A percentile compares a stretch with the other conserved stretches of the same genome.
phyloP scores from a whole-genome alignment of 2,888 invertebrate genomes.

The Stenodema calcarata region DNA sequence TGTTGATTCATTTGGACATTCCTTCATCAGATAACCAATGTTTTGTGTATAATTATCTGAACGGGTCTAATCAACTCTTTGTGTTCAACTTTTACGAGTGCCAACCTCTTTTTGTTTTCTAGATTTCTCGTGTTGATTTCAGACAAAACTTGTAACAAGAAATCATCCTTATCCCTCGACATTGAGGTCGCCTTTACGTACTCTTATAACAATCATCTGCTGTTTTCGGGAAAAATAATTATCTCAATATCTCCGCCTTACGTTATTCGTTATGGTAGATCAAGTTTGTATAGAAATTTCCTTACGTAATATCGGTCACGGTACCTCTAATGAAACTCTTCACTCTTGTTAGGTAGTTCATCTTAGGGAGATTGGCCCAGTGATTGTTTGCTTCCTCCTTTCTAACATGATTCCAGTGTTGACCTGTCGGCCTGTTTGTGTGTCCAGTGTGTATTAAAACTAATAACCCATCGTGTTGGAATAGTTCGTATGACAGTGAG shows the following conservation, averaged over 20 bases:
- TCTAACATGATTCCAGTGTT: conserved; percentile 4
- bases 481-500: background rate
- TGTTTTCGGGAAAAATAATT: background rate
- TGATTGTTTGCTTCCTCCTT: conserved; percentile 39
- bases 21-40: too few species aligned
- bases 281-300: conserved; percentile 24
- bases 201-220: background rate
- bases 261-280: conserved; percentile 30
- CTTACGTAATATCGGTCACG: conserved; percentile 37
- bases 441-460: background rate
- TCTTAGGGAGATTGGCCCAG: conserved; percentile 23
- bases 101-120: background rate
- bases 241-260: background rate
- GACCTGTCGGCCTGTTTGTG: background rate
- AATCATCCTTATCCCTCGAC: background rate
- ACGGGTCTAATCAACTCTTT: too few species aligned
- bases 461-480: background rate
- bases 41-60: too few species aligned
- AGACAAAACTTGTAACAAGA: background rate
- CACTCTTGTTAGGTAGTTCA: conserved; percentile 41
- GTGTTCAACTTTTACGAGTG: background rate
- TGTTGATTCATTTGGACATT: too few species aligned
- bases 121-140: background rate
- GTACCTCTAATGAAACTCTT: conserved; percentile 39
- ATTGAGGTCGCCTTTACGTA: background rate